Conservation (phyloP, 2,113 vertebrate genomes). For the Hemiscyllium ocellatum region DNA sequence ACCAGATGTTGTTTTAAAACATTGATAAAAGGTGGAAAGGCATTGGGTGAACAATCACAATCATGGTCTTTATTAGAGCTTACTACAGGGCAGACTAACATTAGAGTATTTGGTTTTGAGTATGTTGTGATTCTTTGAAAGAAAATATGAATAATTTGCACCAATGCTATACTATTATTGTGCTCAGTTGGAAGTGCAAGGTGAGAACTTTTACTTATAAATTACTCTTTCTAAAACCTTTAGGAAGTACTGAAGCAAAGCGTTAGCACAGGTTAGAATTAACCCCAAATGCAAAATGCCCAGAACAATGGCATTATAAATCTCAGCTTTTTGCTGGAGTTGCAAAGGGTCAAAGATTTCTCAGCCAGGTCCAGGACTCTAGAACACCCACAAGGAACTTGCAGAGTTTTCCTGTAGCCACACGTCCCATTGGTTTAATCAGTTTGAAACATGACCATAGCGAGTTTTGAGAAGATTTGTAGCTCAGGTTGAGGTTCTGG, state of each 20-base stretch:
- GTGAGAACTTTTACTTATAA: not conserved
- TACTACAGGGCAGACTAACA: not conserved
- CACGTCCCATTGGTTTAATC: not conserved
- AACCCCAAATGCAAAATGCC: not conserved
- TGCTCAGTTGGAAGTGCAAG: not conserved
- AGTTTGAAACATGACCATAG: not conserved
- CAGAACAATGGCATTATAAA: not conserved
- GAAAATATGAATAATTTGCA: not conserved
- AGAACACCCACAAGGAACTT: not conserved
- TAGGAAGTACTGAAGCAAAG: not conserved
- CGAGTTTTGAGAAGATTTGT: too few species aligned
- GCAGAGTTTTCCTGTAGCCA: not conserved
- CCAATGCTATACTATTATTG: not conserved
- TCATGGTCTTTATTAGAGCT: not conserved
- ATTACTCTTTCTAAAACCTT: not conserved
- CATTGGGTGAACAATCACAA: not conserved
- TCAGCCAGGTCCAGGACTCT: not conserved
- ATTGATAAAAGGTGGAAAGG: not conserved
- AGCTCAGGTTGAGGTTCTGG: too few species aligned
- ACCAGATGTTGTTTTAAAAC: not conserved
- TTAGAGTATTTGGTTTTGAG: not conserved
- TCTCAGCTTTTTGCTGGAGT: not conserved
- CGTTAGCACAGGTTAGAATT: not conserved
- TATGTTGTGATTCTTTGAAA: not conserved
- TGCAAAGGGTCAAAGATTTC: not conserved